phyloP scores from a whole-genome alignment of 2,888 invertebrate genomes.

The Parascotia fuliginaria region DNA sequence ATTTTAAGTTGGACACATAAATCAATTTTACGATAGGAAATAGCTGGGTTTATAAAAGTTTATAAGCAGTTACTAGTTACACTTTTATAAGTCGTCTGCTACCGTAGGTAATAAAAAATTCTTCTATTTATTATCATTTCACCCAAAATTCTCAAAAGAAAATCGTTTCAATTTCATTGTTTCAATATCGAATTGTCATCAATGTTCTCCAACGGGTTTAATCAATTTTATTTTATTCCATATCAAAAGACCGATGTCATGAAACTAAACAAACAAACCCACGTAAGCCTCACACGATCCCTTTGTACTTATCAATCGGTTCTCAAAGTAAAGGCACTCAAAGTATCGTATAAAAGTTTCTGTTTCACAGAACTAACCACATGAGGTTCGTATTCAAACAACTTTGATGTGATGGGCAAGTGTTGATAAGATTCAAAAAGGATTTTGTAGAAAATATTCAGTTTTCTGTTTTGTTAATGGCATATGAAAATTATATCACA shows the following conservation, averaged over 20 bases:
- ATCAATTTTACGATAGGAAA: no score
- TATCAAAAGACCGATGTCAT: background rate
- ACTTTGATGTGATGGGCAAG: background rate
- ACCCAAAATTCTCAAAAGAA: no score
- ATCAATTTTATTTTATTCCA: background rate
- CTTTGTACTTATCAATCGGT: conserved; percentile 5
- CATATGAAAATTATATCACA: no score
- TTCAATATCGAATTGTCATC: background rate
- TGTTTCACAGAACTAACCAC: background rate
- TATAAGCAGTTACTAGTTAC: no score
- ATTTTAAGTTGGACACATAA: no score
- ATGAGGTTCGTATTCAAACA: conserved; percentile 2
- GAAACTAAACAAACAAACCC: conserved; percentile 3
- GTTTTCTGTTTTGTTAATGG: background rate
- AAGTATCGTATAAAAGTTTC: conserved; percentile 3
- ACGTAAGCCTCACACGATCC: conserved; percentile 1
- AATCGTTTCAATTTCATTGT: background rate
- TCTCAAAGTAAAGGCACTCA: conserved; percentile 3
- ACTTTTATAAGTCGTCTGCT: no score
- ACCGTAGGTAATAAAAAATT: no score
- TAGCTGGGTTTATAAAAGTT: no score
- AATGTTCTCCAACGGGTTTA: background rate
- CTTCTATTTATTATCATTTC: no score
- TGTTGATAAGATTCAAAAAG: background rate
- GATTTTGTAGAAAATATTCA: background rate